Evolutionary conservation across 2,113 vertebrate species (phyloP), one percentile per base, ranked within the genome.

Genomic region (Chionodraco myersi): DNA sequence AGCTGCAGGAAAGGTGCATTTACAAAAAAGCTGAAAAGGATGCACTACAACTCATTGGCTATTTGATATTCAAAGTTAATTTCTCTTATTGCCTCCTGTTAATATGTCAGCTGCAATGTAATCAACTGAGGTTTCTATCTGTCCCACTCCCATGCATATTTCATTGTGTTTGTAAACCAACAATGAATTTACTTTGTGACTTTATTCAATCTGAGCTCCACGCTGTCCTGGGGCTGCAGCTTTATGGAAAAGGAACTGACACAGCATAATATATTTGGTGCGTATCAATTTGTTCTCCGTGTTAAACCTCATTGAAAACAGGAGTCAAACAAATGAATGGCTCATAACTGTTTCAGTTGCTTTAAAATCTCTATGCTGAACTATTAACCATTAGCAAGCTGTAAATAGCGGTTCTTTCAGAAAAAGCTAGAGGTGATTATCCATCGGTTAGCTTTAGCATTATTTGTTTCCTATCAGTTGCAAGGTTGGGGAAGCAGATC

Each of bases 161-260:
- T 91, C 69, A 91, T 85, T 56, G 34, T 69, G 82, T 84, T 88
- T 88, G 80, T 62, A 75, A 78, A 80, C 59, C 56, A 83, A 49
- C n/a, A 52, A 76, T 57, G 57, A 74, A 69, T 80, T 83, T 66
- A 68, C 77, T 72, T 66, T 15, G 49, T 61, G 18, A 83, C 58
- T 86, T 82, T 56, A 79, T 77, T 82, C 48, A 21, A 52, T 75
- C 53, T 77, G 61, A 77, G 77, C 79, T 67, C 51, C 49, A 63
- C 23, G 21, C 76, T 70, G 53, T 85, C 52, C 47, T 3, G 23
- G 8, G 68, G 72, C 61, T 64, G 60, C 58, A 30, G 72, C 49
- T 72, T 83, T 11, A 56, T 23, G 69, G 54, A 66, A n/a, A 64
- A 77, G 75, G 30, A 62, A 21, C 62, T 60, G 72, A 76, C 45